Evolutionary conservation across 1,140 invertebrate genomes (phyloP), one percentile per base, ranked within the genome.

Genomic region (Trypoxylus dichotomus): DNA sequence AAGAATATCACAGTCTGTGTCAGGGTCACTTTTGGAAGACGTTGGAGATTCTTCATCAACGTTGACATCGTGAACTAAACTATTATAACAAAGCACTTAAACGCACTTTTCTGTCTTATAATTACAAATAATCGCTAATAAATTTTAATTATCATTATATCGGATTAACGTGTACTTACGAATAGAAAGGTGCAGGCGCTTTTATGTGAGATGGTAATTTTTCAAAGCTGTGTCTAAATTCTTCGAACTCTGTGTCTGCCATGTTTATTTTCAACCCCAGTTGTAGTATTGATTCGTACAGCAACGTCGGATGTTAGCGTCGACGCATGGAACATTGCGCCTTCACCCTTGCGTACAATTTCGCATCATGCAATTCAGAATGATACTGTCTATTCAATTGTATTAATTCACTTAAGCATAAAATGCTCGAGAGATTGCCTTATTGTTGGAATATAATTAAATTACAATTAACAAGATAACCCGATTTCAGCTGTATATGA

Each of bases 231-330:
- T 93, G 91, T 79, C 93, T 92, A 88, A 97, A 96, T 90, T 96
- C 94, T 87, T 97, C 95, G 88, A 96, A 97, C 87, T 97, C 95
- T 83, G 91, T 93, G 89, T 97, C 95, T 81, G 94, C 95, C 95
- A 96, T 96, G 87, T 90, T 88, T 85, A 79, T 84, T 83, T 84
- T 82, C 76, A 80, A 80, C 76, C 81, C 43, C 80, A 75, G 75
- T 79, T 80, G 5, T 47, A 21, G 63, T 83, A 83, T 83, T 81
- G 83, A 83, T 83, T 79, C 19, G 58, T 37, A 5, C 29, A n/a
- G 54, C 29, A 25, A 43, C 47, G 77, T n/a, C 42, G 37, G 58
- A 58, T 15, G 37, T 72, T 54, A 63, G 68, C 74, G 76, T 63
- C n/a, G 82, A 80, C 80, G 79, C 81, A 47, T 21, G 41, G 42